phyloP scores from a whole-genome alignment of 2,797 vertebrate genomes.

The Darevskia nairensis region DNA sequence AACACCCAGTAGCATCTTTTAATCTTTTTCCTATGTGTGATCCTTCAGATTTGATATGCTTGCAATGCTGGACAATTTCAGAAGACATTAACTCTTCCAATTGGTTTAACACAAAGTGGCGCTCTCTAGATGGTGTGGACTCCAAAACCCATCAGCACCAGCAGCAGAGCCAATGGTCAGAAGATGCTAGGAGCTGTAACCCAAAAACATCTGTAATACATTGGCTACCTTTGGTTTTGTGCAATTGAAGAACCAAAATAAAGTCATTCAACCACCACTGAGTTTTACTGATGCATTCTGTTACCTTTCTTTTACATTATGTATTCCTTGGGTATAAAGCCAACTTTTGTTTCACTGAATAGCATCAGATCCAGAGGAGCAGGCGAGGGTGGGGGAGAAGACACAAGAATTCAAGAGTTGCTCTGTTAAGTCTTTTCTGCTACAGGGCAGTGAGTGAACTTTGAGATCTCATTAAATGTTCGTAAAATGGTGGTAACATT shows the following conservation, averaged over 20 bases:
- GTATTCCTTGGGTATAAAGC: conserved; percentile 33
- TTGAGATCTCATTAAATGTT: conserved; percentile 22
- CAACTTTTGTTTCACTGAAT: conserved; percentile 37
- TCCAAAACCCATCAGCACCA: too few species aligned
- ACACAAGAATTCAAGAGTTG: background rate
- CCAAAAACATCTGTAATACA: too few species aligned
- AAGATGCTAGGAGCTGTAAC: too few species aligned
- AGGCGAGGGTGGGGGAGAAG: background rate
- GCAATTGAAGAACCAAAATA: background rate
- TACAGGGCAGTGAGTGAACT: background rate
- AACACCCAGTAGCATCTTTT: background rate
- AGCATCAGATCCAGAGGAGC: conserved; percentile 22
- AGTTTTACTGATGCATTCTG: background rate
- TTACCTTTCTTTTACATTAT: background rate
- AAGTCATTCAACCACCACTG: background rate
- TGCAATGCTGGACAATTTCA: too few species aligned
- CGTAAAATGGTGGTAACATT: background rate
- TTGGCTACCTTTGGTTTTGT: background rate
- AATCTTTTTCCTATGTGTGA: too few species aligned
- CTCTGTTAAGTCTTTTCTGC: conserved; percentile 23
- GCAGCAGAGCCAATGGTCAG: too few species aligned
- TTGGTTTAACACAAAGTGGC: too few species aligned
- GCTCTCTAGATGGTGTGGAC: too few species aligned
- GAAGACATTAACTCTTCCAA: background rate
- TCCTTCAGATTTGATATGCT: too few species aligned